These are phyloP conservation scores for Spea bombifrons DNA, from an alignment of 2,113 vertebrate genomes.

Conservation along the genomic window DNA sequence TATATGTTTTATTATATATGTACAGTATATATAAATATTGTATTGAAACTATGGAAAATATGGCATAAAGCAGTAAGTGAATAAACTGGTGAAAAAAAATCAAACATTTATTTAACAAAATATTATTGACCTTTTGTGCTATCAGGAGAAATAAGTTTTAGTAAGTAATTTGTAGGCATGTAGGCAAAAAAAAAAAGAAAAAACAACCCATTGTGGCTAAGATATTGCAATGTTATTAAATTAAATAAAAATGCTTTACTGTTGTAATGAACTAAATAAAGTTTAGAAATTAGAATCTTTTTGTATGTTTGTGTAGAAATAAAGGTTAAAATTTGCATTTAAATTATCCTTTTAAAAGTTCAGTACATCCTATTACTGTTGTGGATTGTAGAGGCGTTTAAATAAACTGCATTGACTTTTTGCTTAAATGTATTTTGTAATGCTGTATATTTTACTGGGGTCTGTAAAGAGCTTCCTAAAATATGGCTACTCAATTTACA, in stretches of 20 bases:
- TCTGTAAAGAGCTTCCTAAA: constrained; percentile 23
- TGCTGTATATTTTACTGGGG: constrained; percentile 16
- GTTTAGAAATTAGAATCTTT: constrained; percentile 40
- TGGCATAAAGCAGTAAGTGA: too few species aligned
- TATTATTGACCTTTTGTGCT: constrained; percentile 14
- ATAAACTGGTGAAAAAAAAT: background rate
- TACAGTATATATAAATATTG: too few species aligned
- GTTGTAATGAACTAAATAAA: constrained; percentile 41
- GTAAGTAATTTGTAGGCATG: too few species aligned
- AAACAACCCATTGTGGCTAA: constrained; percentile 14
- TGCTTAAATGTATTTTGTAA: constrained; percentile 25
- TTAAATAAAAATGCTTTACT: constrained; percentile 43
- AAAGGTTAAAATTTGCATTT: constrained; percentile 48
- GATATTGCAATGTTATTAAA: constrained; percentile 37
- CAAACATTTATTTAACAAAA: constrained; percentile 34
- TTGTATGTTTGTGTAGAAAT: constrained; percentile 29
- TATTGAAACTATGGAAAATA: too few species aligned
- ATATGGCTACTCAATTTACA: too few species aligned
- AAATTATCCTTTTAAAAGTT: constrained; percentile 45
- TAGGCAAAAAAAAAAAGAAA: background rate
- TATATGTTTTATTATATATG: too few species aligned
- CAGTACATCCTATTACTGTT: constrained; percentile 30
- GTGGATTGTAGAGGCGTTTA: constrained; percentile 28
- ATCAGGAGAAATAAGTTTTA: constrained; percentile 18
- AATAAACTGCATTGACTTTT: constrained; percentile 41